These are phyloP conservation scores for Drosophila seguyi DNA, from an alignment of 1,140 invertebrate genomes.

Conservation along the genomic window DNA sequence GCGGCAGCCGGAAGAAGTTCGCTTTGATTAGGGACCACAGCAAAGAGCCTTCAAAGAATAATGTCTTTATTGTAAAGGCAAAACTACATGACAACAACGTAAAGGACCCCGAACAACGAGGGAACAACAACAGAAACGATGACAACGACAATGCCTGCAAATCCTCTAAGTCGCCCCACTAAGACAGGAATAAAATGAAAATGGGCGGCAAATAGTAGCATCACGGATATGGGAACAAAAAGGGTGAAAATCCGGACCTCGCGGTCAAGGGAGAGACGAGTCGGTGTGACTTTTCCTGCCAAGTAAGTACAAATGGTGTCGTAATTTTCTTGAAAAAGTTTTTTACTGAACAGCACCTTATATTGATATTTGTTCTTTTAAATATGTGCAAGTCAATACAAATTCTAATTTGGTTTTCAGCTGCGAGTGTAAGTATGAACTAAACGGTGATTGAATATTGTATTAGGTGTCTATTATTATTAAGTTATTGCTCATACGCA, in stretches of 20 bases:
- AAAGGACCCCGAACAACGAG: conserved; percentile 12
- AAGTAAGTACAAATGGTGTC: not conserved
- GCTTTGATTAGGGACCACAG: conserved; percentile 29
- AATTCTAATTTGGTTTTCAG: not conserved
- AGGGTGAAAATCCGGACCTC: not conserved
- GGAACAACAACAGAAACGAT: conserved; percentile 16
- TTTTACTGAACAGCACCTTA: not conserved
- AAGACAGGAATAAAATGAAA: conserved; percentile 10
- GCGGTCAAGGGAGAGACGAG: conserved; percentile 15
- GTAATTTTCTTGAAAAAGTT: not conserved
- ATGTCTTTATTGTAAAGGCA: conserved; percentile 44
- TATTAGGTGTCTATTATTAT: not conserved
- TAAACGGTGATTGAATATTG: not conserved
- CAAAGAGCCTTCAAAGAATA: conserved; percentile 40
- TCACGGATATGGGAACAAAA: not conserved
- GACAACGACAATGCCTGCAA: conserved; percentile 48
- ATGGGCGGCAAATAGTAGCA: conserved; percentile 3
- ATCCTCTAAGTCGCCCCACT: conserved; percentile 59
- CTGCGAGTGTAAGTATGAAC: too few relatives aligned
- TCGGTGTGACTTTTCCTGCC: not conserved
- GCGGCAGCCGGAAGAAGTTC: conserved; percentile 2
- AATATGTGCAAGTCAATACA: not conserved
- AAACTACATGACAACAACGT: conserved; percentile 42
- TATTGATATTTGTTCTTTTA: not conserved
- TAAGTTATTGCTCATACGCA: not conserved